Percentiles rank a stretch among this genome's conserved stretches.
Evolutionary conservation across 2,797 vertebrate genomes (phyloP).

Genomic region (Anableps anableps): DNA sequence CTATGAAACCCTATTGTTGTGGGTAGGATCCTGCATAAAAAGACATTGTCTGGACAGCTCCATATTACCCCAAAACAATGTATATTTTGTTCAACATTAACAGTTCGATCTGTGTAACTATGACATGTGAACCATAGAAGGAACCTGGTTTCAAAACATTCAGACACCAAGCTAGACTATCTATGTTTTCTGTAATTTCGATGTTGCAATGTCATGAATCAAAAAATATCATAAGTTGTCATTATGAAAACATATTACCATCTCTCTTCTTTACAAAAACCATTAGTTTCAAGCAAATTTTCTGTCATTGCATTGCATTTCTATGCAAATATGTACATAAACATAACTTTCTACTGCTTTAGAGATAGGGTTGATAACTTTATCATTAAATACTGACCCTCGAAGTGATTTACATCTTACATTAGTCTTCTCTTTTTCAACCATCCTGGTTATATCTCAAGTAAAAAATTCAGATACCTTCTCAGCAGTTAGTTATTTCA

Average conservation of each 20-base stretch:
- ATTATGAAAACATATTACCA: not conserved
- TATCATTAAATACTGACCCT: conserved; percentile 8
- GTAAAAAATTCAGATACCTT: conserved; percentile 24
- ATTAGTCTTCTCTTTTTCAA: conserved; percentile 30
- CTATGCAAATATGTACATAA: not conserved
- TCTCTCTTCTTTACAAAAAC: not conserved
- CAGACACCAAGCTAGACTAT: not conserved
- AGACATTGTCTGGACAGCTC: not conserved
- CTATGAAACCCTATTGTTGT: not conserved
- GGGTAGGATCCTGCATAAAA: not conserved
- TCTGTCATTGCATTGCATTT: not conserved
- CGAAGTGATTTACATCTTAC: conserved; percentile 1
- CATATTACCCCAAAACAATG: conserved; percentile 1
- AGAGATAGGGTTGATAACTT: not conserved
- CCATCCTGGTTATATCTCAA: conserved; percentile 25
- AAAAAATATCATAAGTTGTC: not conserved
- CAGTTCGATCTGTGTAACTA: not conserved
- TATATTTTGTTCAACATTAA: conserved; percentile 4
- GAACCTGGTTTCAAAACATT: not conserved
- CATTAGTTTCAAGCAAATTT: not conserved
- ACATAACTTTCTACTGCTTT: not conserved
- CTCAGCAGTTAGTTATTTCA: conserved; percentile 28
- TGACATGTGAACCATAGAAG: not conserved
- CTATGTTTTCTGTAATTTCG: not conserved
- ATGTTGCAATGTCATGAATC: not conserved